Evolutionary conservation across 2,888 invertebrate species (phyloP).

Genomic region (Schrankia costaestrigalis): DNA sequence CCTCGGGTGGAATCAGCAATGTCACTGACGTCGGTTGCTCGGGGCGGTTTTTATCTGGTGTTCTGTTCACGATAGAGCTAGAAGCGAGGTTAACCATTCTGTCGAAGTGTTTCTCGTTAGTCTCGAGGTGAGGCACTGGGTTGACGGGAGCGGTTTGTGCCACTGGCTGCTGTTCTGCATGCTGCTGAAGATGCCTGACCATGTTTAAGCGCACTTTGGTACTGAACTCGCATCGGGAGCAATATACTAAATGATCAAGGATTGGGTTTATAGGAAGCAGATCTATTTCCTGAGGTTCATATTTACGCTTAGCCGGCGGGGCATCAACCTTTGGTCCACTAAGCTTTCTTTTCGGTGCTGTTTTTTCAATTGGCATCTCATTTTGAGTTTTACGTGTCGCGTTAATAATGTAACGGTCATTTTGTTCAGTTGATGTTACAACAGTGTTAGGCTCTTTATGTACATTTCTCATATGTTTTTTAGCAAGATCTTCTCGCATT

Average conservation of each 20-base stretch:
- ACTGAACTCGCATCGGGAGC: slow-evolving; percentile 84
- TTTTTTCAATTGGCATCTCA: slow-evolving; percentile 9
- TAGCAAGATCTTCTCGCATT: slow-evolving; percentile 13
- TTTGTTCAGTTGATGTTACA: not conserved
- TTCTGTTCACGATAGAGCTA: slow-evolving; percentile 73
- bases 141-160: slow-evolving; percentile 87
- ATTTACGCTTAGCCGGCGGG: slow-evolving; percentile 50
- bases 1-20: slow-evolving; percentile 37
- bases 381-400: no score
- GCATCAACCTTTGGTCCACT: slow-evolving; percentile 17
- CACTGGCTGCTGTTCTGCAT: slow-evolving; percentile 82
- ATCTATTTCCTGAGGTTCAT: slow-evolving; percentile 82
- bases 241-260: slow-evolving; percentile 81
- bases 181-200: slow-evolving; percentile 84
- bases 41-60: slow-evolving; percentile 33
- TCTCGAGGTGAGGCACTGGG: slow-evolving; percentile 89
- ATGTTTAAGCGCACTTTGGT: slow-evolving; percentile 87
- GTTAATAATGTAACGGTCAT: no score
- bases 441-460: slow-evolving; percentile 30
- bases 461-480: slow-evolving; percentile 35
- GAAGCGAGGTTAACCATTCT: slow-evolving; percentile 91
- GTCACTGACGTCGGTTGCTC: slow-evolving; percentile 17
- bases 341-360: slow-evolving; percentile 29
- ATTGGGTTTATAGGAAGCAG: slow-evolving; percentile 84
- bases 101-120: slow-evolving; percentile 90